Evolutionary conservation across 2,797 vertebrate genomes (phyloP).

Genomic region (Halcyon chelicuti): DNA sequence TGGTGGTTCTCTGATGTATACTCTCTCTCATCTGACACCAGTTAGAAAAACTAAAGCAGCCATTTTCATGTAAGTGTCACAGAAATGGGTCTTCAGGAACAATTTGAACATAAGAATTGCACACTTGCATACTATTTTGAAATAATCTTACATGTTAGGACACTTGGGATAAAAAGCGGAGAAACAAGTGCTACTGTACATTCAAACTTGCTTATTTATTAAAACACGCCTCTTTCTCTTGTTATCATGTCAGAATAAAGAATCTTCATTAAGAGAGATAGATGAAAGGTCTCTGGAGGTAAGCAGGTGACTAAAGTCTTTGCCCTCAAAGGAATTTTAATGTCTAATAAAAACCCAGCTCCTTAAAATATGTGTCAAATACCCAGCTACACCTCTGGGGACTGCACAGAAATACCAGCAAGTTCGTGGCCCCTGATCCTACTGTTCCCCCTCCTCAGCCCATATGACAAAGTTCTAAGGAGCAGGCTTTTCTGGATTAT

Average conservation of each 20-base stretch:
- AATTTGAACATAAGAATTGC: background rate
- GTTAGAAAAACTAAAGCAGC: background rate
- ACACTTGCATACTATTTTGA: background rate
- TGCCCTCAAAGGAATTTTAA: background rate
- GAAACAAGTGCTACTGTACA: background rate
- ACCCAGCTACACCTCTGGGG: background rate
- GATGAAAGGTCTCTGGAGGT: background rate
- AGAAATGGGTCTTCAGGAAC: background rate
- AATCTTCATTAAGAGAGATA: background rate
- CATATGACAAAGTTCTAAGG: fast-evolving
- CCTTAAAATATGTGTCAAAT: background rate
- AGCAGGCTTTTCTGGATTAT: background rate
- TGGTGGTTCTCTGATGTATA: background rate
- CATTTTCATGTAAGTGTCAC: background rate
- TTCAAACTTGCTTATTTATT: background rate
- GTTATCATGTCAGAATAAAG: background rate
- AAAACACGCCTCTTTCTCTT: background rate
- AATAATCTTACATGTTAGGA: background rate
- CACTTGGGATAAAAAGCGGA: background rate
- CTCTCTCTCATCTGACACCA: background rate
- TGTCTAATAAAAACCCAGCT: background rate
- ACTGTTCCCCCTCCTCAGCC: background rate
- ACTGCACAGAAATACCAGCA: background rate
- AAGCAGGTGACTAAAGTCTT: background rate
- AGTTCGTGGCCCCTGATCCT: background rate